Evolutionary conservation across 2,888 invertebrate genomes (phyloP).

Genomic region (Serrognathus titanus): DNA sequence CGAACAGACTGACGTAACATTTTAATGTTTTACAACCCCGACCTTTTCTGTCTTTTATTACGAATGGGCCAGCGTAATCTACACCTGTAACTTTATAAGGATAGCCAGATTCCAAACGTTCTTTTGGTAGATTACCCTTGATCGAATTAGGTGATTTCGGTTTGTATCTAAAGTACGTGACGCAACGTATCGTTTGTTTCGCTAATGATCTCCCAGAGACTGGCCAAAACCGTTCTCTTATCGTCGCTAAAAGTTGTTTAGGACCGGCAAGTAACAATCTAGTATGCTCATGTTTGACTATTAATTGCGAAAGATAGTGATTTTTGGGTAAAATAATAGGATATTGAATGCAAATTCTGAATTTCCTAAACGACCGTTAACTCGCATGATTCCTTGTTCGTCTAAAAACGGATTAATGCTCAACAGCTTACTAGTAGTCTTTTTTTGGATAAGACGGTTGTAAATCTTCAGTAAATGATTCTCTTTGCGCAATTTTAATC

Average conservation of each 20-base stretch:
- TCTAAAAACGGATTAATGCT: no score
- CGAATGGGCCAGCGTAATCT: slow-evolving; percentile 28
- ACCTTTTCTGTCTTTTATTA: slow-evolving; percentile 20
- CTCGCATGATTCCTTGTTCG: no score
- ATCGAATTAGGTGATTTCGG: slow-evolving; percentile 16
- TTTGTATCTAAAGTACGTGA: slow-evolving; percentile 21
- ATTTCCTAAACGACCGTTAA: no score
- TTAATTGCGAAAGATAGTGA: no score
- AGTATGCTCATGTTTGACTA: no score
- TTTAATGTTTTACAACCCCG: slow-evolving; percentile 21
- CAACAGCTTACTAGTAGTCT: no score
- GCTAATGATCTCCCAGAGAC: slow-evolving; percentile 18
- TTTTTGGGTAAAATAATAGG: no score
- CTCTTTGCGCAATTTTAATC: no score
- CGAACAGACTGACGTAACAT: slow-evolving; percentile 23
- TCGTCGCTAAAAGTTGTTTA: slow-evolving; percentile 20
- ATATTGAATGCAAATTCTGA: no score
- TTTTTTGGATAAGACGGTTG: no score
- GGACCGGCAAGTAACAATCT: slow-evolving; percentile 21
- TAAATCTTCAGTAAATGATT: no score
- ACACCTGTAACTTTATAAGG: slow-evolving; percentile 23
- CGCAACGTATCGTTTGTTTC: slow-evolving; percentile 19
- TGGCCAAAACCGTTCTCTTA: slow-evolving; percentile 27
- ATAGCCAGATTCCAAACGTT: slow-evolving; percentile 19
- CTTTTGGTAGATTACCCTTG: slow-evolving; percentile 30